Conservation (phyloP, 2,113 vertebrate genomes). For the Ptyas mucosa region DNA sequence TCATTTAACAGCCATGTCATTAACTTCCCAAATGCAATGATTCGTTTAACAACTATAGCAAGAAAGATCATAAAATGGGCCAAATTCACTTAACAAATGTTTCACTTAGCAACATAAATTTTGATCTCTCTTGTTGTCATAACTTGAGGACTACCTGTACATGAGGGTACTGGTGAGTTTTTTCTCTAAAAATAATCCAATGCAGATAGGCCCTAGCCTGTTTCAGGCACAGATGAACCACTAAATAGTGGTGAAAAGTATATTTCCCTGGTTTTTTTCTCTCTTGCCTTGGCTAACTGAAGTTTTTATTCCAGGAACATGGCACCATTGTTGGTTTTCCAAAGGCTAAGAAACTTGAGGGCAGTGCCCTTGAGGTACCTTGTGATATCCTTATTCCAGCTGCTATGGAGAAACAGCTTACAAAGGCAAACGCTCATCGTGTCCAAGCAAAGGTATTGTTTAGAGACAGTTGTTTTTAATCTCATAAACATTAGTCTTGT, state of each 20-base stretch:
- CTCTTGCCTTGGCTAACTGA: not conserved
- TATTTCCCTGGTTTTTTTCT: not conserved
- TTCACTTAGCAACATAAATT: not conserved
- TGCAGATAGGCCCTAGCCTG: too few relatives aligned
- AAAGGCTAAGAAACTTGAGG: constrained; percentile 1
- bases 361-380: constrained; percentile 23
- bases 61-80: not conserved
- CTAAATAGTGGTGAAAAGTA: not conserved
- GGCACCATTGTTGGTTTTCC: not conserved
- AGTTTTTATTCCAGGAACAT: not conserved
- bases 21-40: not conserved
- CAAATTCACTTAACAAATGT: not conserved
- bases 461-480: rapidly evolving
- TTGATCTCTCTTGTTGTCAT: not conserved
- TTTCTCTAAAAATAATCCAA: not conserved
- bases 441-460: constrained; percentile 10
- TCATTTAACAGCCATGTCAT: not conserved
- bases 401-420: constrained; percentile 30
- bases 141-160: not conserved
- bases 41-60: not conserved
- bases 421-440: not conserved
- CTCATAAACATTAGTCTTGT: not conserved
- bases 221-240: not conserved
- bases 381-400: constrained; percentile 25
- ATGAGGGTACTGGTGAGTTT: not conserved